Base-by-base conservation (phyloP, 2,113 vertebrate species). In the Butorides virescens region DNA sequence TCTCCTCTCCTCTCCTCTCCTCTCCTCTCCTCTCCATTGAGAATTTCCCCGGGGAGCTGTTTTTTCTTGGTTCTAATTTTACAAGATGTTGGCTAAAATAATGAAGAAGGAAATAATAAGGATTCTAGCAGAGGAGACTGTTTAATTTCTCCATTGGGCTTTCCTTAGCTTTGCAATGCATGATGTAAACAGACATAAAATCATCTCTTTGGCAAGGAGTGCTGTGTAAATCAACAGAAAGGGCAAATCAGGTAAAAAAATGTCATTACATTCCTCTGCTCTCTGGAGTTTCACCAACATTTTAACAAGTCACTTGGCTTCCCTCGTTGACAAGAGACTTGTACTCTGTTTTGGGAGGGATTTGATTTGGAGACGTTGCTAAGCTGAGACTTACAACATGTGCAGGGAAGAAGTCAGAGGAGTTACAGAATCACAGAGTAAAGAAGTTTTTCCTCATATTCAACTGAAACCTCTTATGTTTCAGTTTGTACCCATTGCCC, bases 121-220 rank as follows among this genome's bases (percentile, higher is more conserved):
- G 30, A 14, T 82, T 90, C 27, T 73, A 66, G 1, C 39, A 59
- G 44, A 58, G 36, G 15, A 66, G n/a, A 90, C 25, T 66, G 55
- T 68, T 92, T 79, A 63, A 86, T 80, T 94, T 96, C 36, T 67
- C 65, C 34, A 4, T 1, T 65, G 78, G 56, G 52, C 61, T 85
- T 76, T 63, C 63, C 67, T 77, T 76, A 91, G 86, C 68, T 74
- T 95, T 92, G 52, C 70, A 86, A 32, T 62, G 34, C 18, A 18
- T 2, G n/a, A 58, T 89, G 88, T 72, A 95, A 96, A 97, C 84
- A 96, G 44, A 84, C 42, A 46, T 82, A 79, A 92, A 90, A 63
- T 53, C 5, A 44, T 67, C 36, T 62, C 32, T 72, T 91, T 90
- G 86, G 76, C 49, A 52, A 73, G 59, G 20, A 59, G 17, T 77